Percentiles rank a stretch among this genome's conserved stretches.
phyloP scores from a whole-genome alignment of 2,888 invertebrate species.

The Drosophila borealis region DNA sequence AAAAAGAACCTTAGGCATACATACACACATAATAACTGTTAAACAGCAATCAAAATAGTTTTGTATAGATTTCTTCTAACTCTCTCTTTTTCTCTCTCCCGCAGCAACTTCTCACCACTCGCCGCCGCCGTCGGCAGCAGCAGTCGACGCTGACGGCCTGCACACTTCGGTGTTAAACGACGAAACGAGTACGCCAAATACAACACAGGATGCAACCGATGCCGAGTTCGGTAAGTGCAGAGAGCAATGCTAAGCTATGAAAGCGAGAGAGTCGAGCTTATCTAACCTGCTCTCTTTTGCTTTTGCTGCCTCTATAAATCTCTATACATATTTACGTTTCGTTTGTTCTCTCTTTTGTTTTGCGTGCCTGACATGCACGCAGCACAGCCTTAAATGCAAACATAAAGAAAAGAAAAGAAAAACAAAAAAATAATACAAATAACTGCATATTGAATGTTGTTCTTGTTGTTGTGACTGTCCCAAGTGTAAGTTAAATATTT shows the following conservation, averaged over 20 bases:
- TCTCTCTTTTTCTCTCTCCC: background rate
- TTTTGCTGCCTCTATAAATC: background rate
- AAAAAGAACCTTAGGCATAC: background rate
- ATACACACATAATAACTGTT: background rate
- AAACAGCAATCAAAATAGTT: background rate
- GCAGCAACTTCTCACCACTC: constrained; percentile 73
- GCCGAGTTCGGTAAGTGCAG: constrained; percentile 82
- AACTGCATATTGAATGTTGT: constrained; percentile 70
- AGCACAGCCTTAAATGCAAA: constrained; percentile 51
- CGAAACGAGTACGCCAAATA: constrained; percentile 72
- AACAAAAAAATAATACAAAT: constrained; percentile 33
- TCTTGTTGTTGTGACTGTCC: constrained; percentile 54
- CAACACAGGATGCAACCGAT: constrained; percentile 60
- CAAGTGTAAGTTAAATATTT: constrained; percentile 35
- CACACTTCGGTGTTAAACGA: constrained; percentile 39
- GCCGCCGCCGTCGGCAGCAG: constrained; percentile 52
- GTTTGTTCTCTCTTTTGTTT: constrained; percentile 50
- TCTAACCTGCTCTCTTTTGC: constrained; percentile 16
- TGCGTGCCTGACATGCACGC: constrained; percentile 57
- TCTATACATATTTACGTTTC: constrained; percentile 38
- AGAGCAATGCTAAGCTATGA: background rate
- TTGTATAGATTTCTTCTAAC: background rate
- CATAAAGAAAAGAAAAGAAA: background rate
- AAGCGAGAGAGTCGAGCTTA: constrained; percentile 3
- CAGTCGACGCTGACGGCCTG: constrained; percentile 51